Percentiles rank a stretch among this genome's conserved stretches.
Evolutionary conservation across 2,797 vertebrate genomes (phyloP).

Genomic region (Spheniscus humboldti): DNA sequence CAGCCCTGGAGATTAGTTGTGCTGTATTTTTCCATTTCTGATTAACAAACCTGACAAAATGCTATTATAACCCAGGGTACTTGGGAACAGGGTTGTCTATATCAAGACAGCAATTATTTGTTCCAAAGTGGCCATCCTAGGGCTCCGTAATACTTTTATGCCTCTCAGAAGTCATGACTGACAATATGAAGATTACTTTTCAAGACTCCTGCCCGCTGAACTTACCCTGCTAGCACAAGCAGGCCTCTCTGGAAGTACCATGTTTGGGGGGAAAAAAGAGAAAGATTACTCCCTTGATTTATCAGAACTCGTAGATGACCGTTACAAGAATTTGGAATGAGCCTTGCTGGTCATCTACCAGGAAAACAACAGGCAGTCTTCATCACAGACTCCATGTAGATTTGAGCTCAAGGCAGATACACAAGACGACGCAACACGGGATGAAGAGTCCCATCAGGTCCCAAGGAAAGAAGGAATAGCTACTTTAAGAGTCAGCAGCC

Average conservation of each 20-base stretch:
- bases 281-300: neutral
- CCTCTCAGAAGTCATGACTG: neutral
- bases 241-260: neutral
- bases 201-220: neutral
- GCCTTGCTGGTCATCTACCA: neutral
- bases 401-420: neutral
- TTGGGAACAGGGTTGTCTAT: neutral
- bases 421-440: neutral
- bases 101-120: slow-evolving; percentile 34
- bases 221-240: neutral
- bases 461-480: neutral
- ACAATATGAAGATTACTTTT: neutral
- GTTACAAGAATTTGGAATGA: neutral
- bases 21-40: slow-evolving; percentile 55
- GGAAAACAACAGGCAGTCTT: neutral
- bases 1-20: neutral
- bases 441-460: neutral
- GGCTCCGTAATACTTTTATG: neutral
- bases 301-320: neutral
- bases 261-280: neutral
- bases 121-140: neutral
- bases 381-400: neutral
- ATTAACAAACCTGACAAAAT: slow-evolving; percentile 2
- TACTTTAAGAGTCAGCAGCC: neutral
- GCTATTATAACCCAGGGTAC: neutral